Evolutionary conservation across 2,113 vertebrate species (phyloP).

Genomic region (Anarrhichthys ocellatus): DNA sequence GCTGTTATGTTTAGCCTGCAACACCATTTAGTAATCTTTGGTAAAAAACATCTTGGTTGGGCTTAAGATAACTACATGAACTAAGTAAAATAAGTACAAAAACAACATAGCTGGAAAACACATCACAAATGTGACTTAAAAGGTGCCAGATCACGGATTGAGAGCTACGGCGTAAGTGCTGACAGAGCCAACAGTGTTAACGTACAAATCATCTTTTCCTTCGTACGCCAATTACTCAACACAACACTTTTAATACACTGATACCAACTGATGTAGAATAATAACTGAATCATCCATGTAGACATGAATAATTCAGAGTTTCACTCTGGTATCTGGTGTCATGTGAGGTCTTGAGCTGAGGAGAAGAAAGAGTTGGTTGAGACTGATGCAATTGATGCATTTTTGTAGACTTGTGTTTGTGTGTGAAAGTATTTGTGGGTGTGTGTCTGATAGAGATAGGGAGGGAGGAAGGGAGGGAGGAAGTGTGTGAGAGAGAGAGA

Average conservation of each 20-base stretch:
- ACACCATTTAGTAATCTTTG: not conserved
- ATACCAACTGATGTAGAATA: not conserved
- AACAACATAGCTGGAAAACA: too few relatives aligned
- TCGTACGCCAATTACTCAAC: not conserved
- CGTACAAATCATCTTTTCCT: too few relatives aligned
- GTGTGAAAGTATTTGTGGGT: not conserved
- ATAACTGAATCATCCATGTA: not conserved
- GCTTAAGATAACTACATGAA: too few relatives aligned
- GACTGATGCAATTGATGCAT: not conserved
- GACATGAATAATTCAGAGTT: not conserved
- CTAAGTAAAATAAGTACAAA: too few relatives aligned
- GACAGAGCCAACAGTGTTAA: too few relatives aligned
- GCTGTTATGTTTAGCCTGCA: not conserved
- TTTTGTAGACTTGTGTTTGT: constrained; percentile 5
- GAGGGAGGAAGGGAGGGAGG: not conserved
- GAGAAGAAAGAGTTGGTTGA: not conserved
- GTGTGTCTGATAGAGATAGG: constrained; percentile 2
- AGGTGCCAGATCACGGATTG: too few relatives aligned
- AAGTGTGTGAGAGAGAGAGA: not conserved
- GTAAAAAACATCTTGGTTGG: not conserved
- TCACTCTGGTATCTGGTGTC: not conserved
- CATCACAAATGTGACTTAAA: too few relatives aligned
- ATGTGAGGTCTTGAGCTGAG: not conserved
- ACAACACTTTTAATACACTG: not conserved
- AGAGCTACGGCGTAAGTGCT: too few relatives aligned